Evolutionary conservation across 2,797 vertebrate species (phyloP).

Genomic region (Acanthis flammea): DNA sequence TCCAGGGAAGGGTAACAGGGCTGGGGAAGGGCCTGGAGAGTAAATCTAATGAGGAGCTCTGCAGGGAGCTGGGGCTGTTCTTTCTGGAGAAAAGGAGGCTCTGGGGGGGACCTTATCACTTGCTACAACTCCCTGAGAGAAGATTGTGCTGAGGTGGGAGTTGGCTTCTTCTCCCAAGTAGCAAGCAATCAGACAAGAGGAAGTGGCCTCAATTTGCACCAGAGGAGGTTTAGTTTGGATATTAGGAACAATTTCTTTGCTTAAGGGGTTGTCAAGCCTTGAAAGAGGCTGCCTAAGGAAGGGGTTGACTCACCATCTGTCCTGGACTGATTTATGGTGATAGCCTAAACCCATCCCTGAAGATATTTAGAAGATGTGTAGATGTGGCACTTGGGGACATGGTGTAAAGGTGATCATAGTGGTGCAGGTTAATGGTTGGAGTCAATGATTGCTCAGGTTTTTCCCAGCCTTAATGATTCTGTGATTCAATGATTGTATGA

Average conservation of each 20-base stretch:
- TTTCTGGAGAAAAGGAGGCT: background rate
- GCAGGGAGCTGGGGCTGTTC: background rate
- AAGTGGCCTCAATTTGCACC: background rate
- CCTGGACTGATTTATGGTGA: background rate
- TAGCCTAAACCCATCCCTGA: background rate
- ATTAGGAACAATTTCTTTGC: background rate
- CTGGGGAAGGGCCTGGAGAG: background rate
- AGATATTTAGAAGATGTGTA: background rate
- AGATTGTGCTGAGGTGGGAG: too few relatives aligned
- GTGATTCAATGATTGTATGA: background rate
- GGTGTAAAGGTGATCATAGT: background rate
- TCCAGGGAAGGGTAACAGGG: background rate
- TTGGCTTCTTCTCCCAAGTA: background rate
- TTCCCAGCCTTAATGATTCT: background rate
- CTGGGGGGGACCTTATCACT: rapidly evolving
- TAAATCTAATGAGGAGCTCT: background rate
- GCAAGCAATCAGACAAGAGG: background rate
- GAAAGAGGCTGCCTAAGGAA: background rate
- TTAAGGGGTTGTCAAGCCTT: background rate
- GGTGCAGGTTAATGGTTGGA: background rate
- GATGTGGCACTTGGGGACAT: background rate
- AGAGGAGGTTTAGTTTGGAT: background rate
- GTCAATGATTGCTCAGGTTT: background rate
- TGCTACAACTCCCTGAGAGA: background rate
- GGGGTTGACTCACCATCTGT: background rate